A percentile compares a stretch with the other conserved stretches of the same genome.
Conservation (phyloP, 2,888 invertebrate genomes). For the Cataglyphis rosenhaueri region DNA sequence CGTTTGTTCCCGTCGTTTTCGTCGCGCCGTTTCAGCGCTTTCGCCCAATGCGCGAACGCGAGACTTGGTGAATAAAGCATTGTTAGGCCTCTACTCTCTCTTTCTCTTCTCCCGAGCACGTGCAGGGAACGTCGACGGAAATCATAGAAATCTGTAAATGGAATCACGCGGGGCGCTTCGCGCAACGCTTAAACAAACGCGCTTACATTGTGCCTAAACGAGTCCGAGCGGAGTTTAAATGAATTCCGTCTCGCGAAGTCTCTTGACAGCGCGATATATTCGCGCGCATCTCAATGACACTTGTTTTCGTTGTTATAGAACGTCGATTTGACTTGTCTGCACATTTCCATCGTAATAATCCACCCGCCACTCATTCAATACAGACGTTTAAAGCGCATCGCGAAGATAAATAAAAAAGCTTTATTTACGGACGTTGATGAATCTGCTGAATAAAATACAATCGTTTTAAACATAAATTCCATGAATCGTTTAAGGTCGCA, state of each 20-base stretch:
- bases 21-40: constrained; percentile 50
- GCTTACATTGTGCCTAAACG: constrained; percentile 58
- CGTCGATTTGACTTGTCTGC: constrained; percentile 55
- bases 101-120: neutral
- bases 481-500: neutral
- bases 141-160: constrained; percentile 51
- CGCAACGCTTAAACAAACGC: constrained; percentile 51
- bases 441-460: constrained; percentile 13
- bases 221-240: constrained; percentile 63
- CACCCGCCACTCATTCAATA: constrained; percentile 45
- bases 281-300: constrained; percentile 45
- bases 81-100: constrained; percentile 10
- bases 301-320: constrained; percentile 53
- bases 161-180: constrained; percentile 40
- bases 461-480: neutral
- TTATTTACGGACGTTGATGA: neutral
- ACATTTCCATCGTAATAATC: constrained; percentile 65
- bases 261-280: constrained; percentile 62
- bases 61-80: constrained; percentile 53
- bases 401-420: constrained; percentile 4
- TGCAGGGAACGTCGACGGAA: constrained; percentile 36
- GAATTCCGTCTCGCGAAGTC: constrained; percentile 37
- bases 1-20: constrained; percentile 49
- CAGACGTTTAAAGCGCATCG: constrained; percentile 38
- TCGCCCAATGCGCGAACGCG: constrained; percentile 38